A percentile compares a stretch with the other conserved stretches of the same genome.
These are phyloP conservation scores for Heliocidaris tuberculata DNA, from an alignment of 35 echinoderm and acorn worm genomes.

Conservation along the genomic window DNA sequence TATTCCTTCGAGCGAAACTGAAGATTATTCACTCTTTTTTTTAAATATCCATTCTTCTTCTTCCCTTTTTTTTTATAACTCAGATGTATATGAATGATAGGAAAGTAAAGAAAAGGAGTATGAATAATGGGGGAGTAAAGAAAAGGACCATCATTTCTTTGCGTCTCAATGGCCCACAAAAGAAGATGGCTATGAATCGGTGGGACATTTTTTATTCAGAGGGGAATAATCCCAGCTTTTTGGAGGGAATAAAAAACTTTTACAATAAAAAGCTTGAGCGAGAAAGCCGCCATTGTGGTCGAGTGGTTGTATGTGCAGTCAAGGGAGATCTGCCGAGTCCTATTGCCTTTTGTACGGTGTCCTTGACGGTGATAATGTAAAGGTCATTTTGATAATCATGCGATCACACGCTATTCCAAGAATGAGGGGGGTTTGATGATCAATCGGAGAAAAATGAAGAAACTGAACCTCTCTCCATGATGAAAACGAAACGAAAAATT, in stretches of 20 bases:
- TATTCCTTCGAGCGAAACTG: conserved; percentile 7
- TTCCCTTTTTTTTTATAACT: neutral
- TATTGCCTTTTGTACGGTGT: neutral
- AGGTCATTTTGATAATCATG: neutral
- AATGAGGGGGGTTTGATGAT: neutral
- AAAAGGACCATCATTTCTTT: neutral
- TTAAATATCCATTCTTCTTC: neutral
- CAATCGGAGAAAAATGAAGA: neutral
- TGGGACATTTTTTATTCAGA: neutral
- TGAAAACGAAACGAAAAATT: too few species aligned
- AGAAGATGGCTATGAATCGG: neutral
- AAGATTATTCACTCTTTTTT: neutral
- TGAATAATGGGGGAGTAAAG: neutral
- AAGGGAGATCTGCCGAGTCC: neutral
- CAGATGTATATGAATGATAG: neutral
- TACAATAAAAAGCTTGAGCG: neutral
- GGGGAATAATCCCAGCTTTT: neutral
- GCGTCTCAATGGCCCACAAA: neutral
- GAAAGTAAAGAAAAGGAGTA: neutral
- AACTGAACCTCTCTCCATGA: neutral
- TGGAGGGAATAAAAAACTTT: neutral
- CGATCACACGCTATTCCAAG: neutral
- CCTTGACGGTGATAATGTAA: neutral
- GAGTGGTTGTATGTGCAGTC: conserved; percentile 1
- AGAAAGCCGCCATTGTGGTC: neutral